Percentiles rank a stretch among this genome's conserved stretches.
phyloP scores from a whole-genome alignment of 1,140 invertebrate species.

The Microplitis demolitor region DNA sequence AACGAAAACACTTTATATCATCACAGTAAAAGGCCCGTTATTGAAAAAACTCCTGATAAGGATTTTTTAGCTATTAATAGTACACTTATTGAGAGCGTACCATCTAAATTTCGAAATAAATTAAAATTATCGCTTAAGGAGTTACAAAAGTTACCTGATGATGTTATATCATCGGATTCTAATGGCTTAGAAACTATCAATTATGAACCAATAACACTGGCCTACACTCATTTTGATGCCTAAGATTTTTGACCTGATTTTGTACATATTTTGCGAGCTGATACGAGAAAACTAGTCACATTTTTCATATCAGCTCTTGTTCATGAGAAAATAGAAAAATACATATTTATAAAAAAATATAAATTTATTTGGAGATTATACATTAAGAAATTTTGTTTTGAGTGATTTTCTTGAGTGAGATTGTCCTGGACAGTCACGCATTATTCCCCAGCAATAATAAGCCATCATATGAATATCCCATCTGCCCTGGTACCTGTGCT shows the following conservation, averaged over 20 bases:
- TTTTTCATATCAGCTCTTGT: neutral
- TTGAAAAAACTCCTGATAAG: no score
- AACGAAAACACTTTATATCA: no score
- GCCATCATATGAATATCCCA: constrained; percentile 40
- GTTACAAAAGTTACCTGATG: no score
- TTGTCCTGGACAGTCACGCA: neutral
- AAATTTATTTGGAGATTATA: neutral
- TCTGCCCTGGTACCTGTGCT: constrained; percentile 39
- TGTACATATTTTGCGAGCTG: neutral
- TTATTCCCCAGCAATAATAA: constrained; percentile 28
- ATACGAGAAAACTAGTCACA: no score
- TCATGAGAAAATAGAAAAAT: neutral
- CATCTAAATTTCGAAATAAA: no score
- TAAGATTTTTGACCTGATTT: constrained; percentile 4
- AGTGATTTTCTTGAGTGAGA: constrained; percentile 11
- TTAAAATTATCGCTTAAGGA: no score
- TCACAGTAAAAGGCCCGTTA: no score
- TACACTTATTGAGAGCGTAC: no score
- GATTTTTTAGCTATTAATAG: no score
- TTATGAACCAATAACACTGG: no score
- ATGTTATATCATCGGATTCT: no score
- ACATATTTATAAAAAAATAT: neutral
- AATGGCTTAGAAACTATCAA: no score
- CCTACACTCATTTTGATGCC: neutral
- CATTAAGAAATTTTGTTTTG: neutral